Base-by-base conservation (phyloP, 2,797 vertebrate genomes). In the Macropodus opercularis region DNA sequence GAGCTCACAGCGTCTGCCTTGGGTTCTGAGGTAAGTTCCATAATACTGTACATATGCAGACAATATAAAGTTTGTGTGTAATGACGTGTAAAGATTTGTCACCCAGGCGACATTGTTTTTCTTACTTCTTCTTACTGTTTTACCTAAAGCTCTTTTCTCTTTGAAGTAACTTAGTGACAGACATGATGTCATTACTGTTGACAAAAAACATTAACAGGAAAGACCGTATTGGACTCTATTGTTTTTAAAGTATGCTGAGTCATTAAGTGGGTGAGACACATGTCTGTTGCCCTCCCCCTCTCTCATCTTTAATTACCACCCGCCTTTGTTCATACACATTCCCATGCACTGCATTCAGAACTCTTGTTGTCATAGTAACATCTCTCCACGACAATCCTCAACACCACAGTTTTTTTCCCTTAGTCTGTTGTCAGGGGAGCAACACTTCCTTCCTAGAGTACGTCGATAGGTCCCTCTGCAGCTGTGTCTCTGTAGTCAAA, bases 1-100 rank as follows among this genome's bases (percentile, higher is more conserved):
- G 98, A 99, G 64, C 95, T 99, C 63, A 99, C 98, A 0, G 96
- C 97, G 12, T 98, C 98, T 0, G 97, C 98, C 10, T 90, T 99
- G 52, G 98, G 98, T 63, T 98, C 97, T 19, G 98, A 99, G 95
- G 97, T 99, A 91, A 69, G 13, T 21, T 29, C 15, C 12, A 2
- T 27, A 41, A n/a, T 39, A 1, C n/a, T 4, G 24, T 11, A 8
- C 40, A 22, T 7, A 32, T 24, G 11, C 40, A 40, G 26, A 35
- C 1, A 8, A 17, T n/a, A n/a, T n/a, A n/a, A n/a, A n/a, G n/a
- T n/a, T n/a, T n/a, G n/a, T n/a, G n/a, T n/a, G n/a, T n/a, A n/a
- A n/a, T n/a, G n/a, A n/a, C n/a, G n/a, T n/a, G n/a, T n/a, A n/a
- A n/a, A 49, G 49, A 60, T 54, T 39, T 15, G 21, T 53, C 14